Evolutionary conservation across 1,140 invertebrate species (phyloP).

Genomic region (Atta texana): DNA sequence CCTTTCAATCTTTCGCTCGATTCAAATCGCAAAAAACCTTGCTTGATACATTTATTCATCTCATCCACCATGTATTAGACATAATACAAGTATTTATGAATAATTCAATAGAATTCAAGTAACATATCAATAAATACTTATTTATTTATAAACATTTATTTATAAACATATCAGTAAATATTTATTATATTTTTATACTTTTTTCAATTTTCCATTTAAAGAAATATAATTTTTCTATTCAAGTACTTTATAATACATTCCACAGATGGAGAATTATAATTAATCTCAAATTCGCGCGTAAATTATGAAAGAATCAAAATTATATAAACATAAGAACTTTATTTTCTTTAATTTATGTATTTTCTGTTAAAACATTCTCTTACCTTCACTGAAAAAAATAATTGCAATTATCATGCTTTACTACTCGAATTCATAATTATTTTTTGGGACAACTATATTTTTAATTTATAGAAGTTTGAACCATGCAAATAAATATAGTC

Average conservation of each 20-base stretch:
- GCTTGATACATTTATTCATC: background rate
- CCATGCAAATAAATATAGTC: too few relatives aligned
- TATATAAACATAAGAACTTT: background rate
- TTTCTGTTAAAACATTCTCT: background rate
- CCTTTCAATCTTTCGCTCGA: conserved; percentile 7
- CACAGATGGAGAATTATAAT: background rate
- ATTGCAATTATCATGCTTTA: too few relatives aligned
- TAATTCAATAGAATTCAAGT: background rate
- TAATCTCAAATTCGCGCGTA: background rate
- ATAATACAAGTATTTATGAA: background rate
- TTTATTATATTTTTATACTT: background rate
- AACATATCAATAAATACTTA: background rate
- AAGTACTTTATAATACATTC: conserved; percentile 1
- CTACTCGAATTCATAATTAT: too few relatives aligned
- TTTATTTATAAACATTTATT: background rate
- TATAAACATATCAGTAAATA: background rate
- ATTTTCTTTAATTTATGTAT: background rate
- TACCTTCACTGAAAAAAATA: too few relatives aligned
- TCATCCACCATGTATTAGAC: background rate
- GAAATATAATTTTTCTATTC: background rate
- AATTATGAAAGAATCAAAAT: background rate
- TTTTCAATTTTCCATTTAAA: background rate
- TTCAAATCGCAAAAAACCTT: conserved; percentile 1
- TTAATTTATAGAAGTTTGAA: too few relatives aligned
- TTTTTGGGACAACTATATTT: too few relatives aligned